phyloP scores from a whole-genome alignment of 2,888 invertebrate genomes.

The Ctena decussata region DNA sequence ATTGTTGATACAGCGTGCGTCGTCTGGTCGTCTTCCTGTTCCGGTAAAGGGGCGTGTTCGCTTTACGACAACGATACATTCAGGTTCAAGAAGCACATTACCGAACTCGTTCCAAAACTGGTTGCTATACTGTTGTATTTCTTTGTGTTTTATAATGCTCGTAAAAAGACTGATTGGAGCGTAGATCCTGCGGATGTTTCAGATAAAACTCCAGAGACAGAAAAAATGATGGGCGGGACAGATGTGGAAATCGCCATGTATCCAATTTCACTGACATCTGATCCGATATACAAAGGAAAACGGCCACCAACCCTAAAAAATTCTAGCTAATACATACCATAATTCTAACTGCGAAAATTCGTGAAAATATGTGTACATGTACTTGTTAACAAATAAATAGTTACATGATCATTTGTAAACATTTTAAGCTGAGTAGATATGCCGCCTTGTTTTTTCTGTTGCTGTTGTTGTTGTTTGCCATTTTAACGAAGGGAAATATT shows the following conservation, averaged over 20 bases:
- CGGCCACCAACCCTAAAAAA: not conserved
- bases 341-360: no score
- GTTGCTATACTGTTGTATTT: conserved; percentile 35
- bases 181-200: not conserved
- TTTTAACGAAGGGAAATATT: no score
- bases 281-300: conserved; percentile 46
- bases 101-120: conserved; percentile 47
- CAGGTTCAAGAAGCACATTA: conserved; percentile 56
- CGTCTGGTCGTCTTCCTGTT: conserved; percentile 71
- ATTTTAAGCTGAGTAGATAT: no score
- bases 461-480: no score
- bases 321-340: no score
- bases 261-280: conserved; percentile 38
- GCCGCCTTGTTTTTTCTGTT: no score
- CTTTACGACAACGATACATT: conserved; percentile 73
- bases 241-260: conserved; percentile 27
- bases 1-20: conserved; percentile 74
- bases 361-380: no score
- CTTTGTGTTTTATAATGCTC: conserved; percentile 44
- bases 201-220: not conserved
- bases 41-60: conserved; percentile 73
- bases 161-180: conserved; percentile 64
- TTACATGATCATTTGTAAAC: no score
- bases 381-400: no score
- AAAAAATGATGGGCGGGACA: not conserved